Percentiles rank a stretch among this genome's conserved stretches.
phyloP scores from a whole-genome alignment of 92 coral and sea anemone genomes.

The Parazoanthus atlanticus region DNA sequence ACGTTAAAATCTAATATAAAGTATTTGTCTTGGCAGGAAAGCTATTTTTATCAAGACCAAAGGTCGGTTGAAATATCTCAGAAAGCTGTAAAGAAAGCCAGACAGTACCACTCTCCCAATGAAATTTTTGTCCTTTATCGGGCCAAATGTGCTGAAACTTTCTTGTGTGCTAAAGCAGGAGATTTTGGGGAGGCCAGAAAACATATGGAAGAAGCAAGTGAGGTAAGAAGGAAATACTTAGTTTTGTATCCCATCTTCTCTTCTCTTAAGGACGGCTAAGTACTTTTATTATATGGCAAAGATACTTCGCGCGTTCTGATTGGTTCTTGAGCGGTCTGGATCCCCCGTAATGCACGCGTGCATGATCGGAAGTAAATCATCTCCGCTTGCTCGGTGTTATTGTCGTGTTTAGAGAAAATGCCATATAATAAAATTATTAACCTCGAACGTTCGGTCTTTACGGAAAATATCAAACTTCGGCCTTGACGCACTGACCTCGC shows the following conservation, averaged over 20 bases:
- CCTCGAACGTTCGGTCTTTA: no score
- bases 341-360: no score
- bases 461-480: no score
- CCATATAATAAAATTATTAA: no score
- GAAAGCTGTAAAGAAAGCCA: constrained; percentile 2
- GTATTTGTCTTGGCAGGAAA: background rate
- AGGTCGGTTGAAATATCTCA: background rate
- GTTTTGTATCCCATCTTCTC: background rate
- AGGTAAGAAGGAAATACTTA: background rate
- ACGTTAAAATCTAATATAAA: background rate
- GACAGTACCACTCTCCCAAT: constrained; percentile 15
- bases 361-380: no score
- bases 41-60: constrained; percentile 22
- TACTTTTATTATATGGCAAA: no score
- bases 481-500: no score
- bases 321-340: no score
- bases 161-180: constrained; percentile 12
- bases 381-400: no score
- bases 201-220: constrained; percentile 9
- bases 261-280: no score
- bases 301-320: no score
- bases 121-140: background rate
- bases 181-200: background rate
- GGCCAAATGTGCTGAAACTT: background rate
- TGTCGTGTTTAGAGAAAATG: no score